A percentile compares a stretch with the other conserved stretches of the same genome.
These are phyloP conservation scores for Drosophila kohkoa DNA, from an alignment of 1,140 invertebrate genomes.

Conservation along the genomic window DNA sequence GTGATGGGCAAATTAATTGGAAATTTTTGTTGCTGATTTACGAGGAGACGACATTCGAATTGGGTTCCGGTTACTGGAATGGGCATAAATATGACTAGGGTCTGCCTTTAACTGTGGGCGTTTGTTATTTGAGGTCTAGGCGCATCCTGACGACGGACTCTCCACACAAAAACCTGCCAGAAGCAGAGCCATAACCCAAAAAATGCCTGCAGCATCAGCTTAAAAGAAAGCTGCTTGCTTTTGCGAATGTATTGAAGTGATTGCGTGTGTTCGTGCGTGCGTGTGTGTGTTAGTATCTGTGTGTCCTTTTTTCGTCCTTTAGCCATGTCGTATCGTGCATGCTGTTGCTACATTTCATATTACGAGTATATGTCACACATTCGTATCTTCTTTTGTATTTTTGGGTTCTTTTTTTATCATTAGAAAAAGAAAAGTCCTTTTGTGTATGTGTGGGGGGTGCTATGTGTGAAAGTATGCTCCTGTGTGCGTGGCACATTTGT, in stretches of 20 bases:
- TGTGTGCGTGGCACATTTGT: conserved; percentile 70
- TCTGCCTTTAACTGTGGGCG: conserved; percentile 71
- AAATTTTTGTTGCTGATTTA: conserved; percentile 66
- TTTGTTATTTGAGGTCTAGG: conserved; percentile 61
- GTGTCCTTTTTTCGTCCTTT: conserved; percentile 65
- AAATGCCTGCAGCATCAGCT: conserved; percentile 26
- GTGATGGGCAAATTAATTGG: conserved; percentile 77
- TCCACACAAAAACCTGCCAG: conserved; percentile 12
- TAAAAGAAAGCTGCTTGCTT: conserved; percentile 22
- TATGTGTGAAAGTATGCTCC: conserved; percentile 27
- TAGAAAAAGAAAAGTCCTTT: conserved; percentile 79
- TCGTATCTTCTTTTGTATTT: conserved; percentile 34
- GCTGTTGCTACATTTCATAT: conserved; percentile 50
- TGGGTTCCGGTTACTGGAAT: conserved; percentile 53
- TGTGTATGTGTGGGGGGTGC: conserved; percentile 63
- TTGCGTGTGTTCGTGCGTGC: conserved; percentile 1
- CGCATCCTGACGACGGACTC: conserved; percentile 37
- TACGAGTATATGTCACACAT: conserved; percentile 62
- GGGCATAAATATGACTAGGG: conserved; percentile 26
- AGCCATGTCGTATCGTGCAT: conserved; percentile 29
- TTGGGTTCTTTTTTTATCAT: conserved; percentile 66
- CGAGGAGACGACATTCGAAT: conserved; percentile 51
- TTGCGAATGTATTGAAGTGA: neutral
- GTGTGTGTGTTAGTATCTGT: conserved; percentile 8
- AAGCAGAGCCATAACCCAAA: neutral